Base-by-base conservation (phyloP, 1,140 invertebrate species). In the Magallana ariakensis region DNA sequence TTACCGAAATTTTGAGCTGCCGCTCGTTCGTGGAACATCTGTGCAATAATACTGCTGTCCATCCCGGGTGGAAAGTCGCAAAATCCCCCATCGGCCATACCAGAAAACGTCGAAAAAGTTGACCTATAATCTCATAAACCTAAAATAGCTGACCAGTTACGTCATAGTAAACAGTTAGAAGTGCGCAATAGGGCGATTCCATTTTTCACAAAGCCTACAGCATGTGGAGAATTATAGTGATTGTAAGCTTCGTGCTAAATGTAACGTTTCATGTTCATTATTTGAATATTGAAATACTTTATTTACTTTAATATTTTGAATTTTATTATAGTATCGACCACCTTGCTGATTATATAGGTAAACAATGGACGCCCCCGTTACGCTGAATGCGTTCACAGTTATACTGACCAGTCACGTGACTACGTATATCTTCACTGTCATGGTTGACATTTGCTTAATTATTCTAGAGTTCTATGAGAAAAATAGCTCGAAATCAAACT, bases 61-160 rank as follows among this genome's bases (percentile, higher is more conserved):
- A 82, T 9, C 33, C 80, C 80, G 5, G 80, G 80, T 82, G 80
- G 46, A 82, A 82, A 82, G 46, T 82, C 46, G 46, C 80, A 82
- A 53, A 55, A 82, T 54, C 80, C 80, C 46, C 80, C 80, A 7
- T 82, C 80, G 15, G 80, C 80, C 80, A 82, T 82, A 19, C 13
- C 19, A 8, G 46, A 55, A 82, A n/a, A 53, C 54, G 80, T n/a
- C 54, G 80, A 56, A 82, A 46, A 55, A n/a, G 46, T 80, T 55
- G 15, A 56, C 54, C 53, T 26, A 82, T 54, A 19, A 56, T 82
- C 19, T 55, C 54, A 19, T 82, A 22, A 33, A 80, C 33, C 22
- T 80, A 53, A 82, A 82, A 82, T 82, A 82, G 80, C 13, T 82
- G 80, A 82, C 80, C 80, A 82, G n/a, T 82, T 82, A 82, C 80